Evolutionary conservation across 2,797 vertebrate genomes (phyloP).

Genomic region (Ceryle rudis): DNA sequence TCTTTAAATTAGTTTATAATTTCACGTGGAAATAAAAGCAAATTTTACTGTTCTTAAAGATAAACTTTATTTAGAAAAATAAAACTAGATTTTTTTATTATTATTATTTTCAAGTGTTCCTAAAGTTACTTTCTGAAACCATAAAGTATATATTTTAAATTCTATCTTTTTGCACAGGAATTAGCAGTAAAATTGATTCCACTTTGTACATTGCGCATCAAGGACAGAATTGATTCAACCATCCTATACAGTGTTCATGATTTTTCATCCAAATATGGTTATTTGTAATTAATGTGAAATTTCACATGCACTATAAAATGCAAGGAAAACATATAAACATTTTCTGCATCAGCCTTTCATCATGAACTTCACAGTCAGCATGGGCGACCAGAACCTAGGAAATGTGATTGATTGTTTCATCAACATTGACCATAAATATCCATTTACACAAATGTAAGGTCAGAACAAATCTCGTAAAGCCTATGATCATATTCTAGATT

Average conservation of each 20-base stretch:
- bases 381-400: neutral
- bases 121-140: neutral
- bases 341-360: neutral
- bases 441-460: neutral
- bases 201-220: neutral
- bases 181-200: neutral
- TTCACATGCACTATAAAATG: neutral
- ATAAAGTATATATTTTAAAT: neutral
- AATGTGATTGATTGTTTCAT: neutral
- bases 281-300: neutral
- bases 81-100: neutral
- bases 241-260: neutral
- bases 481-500: neutral
- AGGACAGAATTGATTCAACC: neutral
- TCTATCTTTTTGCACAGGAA: neutral
- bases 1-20: conserved; percentile 9
- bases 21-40: neutral
- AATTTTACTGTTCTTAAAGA: neutral
- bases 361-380: neutral
- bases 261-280: neutral
- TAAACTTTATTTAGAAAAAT: neutral
- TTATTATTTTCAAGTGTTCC: neutral
- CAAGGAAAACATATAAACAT: neutral
- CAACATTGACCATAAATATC: neutral
- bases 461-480: neutral